Conservation (phyloP, 2,888 invertebrate species). For the Epinotia ramella region DNA sequence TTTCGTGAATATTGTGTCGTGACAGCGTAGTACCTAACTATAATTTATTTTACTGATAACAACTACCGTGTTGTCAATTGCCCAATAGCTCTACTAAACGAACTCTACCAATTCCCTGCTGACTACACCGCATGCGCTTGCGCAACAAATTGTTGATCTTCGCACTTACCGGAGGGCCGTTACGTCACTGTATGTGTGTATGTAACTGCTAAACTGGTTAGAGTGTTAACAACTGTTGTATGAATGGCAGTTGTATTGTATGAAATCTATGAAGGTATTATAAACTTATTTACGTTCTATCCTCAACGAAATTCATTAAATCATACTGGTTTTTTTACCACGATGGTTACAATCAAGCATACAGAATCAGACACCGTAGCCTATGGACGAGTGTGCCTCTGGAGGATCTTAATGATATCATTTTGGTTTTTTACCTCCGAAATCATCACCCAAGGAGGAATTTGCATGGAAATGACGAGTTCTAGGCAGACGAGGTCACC, state of each 20-base stretch:
- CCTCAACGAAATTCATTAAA: too few species aligned
- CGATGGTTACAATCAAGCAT: too few species aligned
- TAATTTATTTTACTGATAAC: too few species aligned
- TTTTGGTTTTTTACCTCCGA: background rate
- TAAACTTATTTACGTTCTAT: too few species aligned
- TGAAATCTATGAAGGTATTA: background rate
- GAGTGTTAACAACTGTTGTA: conserved; percentile 23
- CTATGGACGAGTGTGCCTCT: background rate
- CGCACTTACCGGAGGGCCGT: conserved; percentile 53
- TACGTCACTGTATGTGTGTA: conserved; percentile 45
- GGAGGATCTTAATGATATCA: background rate
- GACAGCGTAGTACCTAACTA: too few species aligned
- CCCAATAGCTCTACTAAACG: background rate
- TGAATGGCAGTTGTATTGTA: conserved; percentile 13
- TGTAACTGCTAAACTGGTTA: conserved; percentile 33
- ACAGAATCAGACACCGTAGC: too few species aligned
- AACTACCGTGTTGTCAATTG: background rate
- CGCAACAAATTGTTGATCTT: conserved; percentile 61
- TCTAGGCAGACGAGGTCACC: background rate
- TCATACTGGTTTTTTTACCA: too few species aligned
- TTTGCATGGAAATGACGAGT: background rate
- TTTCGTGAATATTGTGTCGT: too few species aligned
- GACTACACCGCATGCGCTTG: conserved; percentile 46
- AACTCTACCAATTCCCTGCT: background rate
- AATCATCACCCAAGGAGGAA: background rate